These are phyloP conservation scores for Grapholita molesta DNA, from an alignment of 1,140 invertebrate genomes.

Conservation along the genomic window DNA sequence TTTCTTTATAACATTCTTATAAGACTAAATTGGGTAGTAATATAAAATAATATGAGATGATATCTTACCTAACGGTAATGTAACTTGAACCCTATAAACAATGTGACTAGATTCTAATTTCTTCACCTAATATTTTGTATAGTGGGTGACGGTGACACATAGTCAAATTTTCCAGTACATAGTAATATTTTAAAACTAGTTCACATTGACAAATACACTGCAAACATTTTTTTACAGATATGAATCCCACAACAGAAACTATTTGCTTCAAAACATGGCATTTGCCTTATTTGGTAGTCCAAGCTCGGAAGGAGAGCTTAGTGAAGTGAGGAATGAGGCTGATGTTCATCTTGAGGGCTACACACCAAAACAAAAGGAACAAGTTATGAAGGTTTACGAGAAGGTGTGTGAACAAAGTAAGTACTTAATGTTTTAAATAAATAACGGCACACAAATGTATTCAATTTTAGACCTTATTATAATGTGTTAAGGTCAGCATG, in stretches of 20 bases:
- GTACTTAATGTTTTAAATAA: slow-evolving; percentile 21
- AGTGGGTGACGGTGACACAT: no score
- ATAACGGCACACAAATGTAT: no score
- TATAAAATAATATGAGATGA: no score
- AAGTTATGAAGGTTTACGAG: slow-evolving; percentile 58
- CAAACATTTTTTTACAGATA: slow-evolving; percentile 49
- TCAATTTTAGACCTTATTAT: no score
- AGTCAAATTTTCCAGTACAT: slow-evolving; percentile 28
- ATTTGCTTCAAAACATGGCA: slow-evolving; percentile 64
- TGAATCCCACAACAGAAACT: slow-evolving; percentile 53
- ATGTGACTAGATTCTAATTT: no score
- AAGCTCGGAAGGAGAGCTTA: slow-evolving; percentile 50
- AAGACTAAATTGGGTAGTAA: no score
- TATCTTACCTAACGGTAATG: no score
- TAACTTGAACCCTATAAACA: no score
- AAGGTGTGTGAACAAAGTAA: slow-evolving; percentile 67
- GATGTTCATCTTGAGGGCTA: slow-evolving; percentile 56
- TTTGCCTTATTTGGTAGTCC: slow-evolving; percentile 67
- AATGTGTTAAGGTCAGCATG: no score
- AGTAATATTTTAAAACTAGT: not conserved
- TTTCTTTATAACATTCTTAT: no score
- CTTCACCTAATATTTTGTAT: no score
- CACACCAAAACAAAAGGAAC: slow-evolving; percentile 54
- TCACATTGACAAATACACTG: slow-evolving; percentile 12
- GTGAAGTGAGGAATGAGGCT: slow-evolving; percentile 19